Conservation (phyloP, 2,888 invertebrate species). For the Notodonta ziczac region DNA sequence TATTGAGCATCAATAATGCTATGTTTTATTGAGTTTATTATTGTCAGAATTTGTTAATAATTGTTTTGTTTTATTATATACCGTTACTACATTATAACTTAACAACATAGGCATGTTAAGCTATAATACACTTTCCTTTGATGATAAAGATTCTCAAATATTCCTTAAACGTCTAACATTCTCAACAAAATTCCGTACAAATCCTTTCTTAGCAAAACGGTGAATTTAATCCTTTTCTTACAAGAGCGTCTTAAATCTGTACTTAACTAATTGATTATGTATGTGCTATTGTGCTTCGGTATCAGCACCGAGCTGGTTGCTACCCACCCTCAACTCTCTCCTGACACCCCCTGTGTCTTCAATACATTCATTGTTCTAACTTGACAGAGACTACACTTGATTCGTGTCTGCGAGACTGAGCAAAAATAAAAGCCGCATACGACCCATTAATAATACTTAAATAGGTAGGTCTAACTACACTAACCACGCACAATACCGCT, state of each 20-base stretch:
- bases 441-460: too few species aligned
- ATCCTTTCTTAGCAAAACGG: constrained; percentile 12
- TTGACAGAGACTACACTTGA: neutral
- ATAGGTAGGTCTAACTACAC: too few species aligned
- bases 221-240: constrained; percentile 5
- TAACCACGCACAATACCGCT: neutral
- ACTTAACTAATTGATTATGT: constrained; percentile 32
- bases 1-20: too few species aligned
- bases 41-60: too few species aligned
- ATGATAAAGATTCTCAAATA: neutral
- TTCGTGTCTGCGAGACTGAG: neutral
- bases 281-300: constrained; percentile 21
- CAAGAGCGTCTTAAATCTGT: constrained; percentile 10
- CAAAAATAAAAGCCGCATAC: too few species aligned
- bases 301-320: constrained; percentile 5
- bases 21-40: too few species aligned
- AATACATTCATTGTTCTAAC: neutral
- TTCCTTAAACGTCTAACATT: constrained; percentile 4
- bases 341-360: neutral
- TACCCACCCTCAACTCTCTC: neutral
- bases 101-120: neutral
- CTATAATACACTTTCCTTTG: neutral
- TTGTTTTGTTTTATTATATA: neutral
- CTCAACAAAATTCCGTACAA: constrained; percentile 7
- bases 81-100: neutral